Conservation (phyloP, 1,140 invertebrate species). For the Helicoverpa armigera region DNA sequence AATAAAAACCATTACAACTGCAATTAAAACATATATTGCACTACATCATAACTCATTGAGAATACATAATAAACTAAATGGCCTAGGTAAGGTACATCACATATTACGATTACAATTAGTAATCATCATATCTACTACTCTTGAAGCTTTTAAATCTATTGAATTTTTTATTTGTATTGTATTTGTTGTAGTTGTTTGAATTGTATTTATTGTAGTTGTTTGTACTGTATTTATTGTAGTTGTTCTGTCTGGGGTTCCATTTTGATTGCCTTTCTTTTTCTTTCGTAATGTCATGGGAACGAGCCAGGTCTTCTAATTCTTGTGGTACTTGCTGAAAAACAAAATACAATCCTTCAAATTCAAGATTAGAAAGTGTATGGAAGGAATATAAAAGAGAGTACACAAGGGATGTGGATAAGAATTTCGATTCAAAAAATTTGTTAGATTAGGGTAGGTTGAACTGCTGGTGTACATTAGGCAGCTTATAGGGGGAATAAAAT, state of each 20-base stretch:
- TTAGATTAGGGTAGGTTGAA: too few species aligned
- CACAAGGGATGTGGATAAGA: too few species aligned
- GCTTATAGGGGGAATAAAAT: too few species aligned
- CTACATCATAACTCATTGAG: conserved; percentile 13
- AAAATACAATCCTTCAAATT: too few species aligned
- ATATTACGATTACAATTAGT: background rate
- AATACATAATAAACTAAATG: background rate
- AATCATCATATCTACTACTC: conserved; percentile 24
- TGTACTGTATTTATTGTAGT: conserved; percentile 52
- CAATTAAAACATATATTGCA: conserved; percentile 20
- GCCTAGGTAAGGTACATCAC: background rate
- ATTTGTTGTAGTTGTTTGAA: conserved; percentile 48
- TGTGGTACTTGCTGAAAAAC: conserved; percentile 71
- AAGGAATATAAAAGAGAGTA: too few species aligned
- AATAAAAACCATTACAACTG: conserved; percentile 1
- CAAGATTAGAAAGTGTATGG: too few species aligned
- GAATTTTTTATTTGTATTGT: background rate
- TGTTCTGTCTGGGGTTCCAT: conserved; percentile 55
- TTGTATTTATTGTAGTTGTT: conserved; percentile 55
- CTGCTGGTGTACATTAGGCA: too few species aligned
- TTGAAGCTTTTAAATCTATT: conserved; percentile 15
- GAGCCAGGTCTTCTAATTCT: conserved; percentile 66
- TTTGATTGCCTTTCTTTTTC: conserved; percentile 57
- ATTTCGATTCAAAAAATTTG: too few species aligned
- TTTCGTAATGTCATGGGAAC: conserved; percentile 56